Percentiles rank a stretch among this genome's conserved stretches.
Evolutionary conservation across 2,113 vertebrate genomes (phyloP).

Genomic region (Xenotilapia leptura): DNA sequence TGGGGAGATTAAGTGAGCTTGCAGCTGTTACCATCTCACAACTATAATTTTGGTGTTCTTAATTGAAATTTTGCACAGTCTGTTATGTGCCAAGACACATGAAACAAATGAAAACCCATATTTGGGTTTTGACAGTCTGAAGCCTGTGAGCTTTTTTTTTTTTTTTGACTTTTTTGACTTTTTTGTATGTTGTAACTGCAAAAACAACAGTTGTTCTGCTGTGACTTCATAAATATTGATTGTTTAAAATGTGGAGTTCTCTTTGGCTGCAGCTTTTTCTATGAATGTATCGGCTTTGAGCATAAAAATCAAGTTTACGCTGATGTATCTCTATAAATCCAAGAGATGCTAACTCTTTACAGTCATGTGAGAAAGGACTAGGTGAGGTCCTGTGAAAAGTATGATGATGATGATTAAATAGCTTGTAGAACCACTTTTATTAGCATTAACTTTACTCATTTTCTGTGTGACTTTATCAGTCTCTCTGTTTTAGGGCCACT

Average conservation of each 20-base stretch:
- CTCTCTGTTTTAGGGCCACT: background rate
- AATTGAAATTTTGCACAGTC: background rate
- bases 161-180: background rate
- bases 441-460: background rate
- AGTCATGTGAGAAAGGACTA: background rate
- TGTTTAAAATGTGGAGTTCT: background rate
- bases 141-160: background rate
- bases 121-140: background rate
- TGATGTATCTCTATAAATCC: background rate
- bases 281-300: background rate
- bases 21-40: background rate
- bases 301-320: background rate
- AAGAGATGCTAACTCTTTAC: background rate
- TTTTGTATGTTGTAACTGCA: background rate
- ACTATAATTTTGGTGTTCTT: background rate
- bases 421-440: background rate
- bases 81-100: background rate
- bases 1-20: background rate
- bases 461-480: background rate
- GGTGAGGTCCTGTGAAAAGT: background rate
- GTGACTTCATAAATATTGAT: background rate
- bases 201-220: background rate
- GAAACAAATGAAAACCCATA: background rate
- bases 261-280: background rate
- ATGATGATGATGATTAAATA: background rate